phyloP scores from a whole-genome alignment of 2,113 vertebrate species.

The Cavia porcellus region DNA sequence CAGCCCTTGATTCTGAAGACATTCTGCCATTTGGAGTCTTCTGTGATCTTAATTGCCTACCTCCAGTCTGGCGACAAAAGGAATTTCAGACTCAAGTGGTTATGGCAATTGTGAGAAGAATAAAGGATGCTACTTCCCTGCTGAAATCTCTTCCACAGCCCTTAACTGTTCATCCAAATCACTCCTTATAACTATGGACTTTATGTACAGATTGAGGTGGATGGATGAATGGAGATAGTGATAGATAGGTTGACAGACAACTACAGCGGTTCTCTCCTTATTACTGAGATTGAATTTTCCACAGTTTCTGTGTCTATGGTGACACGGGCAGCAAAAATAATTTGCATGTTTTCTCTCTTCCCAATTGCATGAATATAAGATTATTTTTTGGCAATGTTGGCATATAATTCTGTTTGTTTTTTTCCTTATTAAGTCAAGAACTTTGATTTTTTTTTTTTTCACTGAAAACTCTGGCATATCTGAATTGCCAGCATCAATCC shows the following conservation, averaged over 20 bases:
- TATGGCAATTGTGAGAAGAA: neutral
- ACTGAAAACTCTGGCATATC: neutral
- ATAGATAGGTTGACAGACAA: neutral
- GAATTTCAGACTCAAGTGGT: neutral
- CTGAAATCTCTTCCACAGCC: neutral
- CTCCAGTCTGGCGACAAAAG: conserved; percentile 4
- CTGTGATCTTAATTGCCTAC: neutral
- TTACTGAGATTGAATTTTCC: neutral
- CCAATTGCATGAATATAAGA: neutral
- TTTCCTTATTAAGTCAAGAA: neutral
- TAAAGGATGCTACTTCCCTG: neutral
- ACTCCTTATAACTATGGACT: neutral
- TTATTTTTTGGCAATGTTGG: neutral
- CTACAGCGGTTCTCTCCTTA: neutral
- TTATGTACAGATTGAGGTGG: neutral
- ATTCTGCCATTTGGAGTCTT: neutral
- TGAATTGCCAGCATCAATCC: neutral
- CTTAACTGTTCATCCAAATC: neutral
- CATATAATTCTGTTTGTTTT: too few relatives aligned
- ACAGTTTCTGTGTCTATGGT: neutral
- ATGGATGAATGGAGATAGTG: neutral
- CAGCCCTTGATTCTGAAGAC: neutral
- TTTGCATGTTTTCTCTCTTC: neutral
- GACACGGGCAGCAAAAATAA: neutral
- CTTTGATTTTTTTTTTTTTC: neutral